These are phyloP conservation scores for Andrena praecox DNA, from an alignment of 2,888 invertebrate genomes.

Conservation along the genomic window DNA sequence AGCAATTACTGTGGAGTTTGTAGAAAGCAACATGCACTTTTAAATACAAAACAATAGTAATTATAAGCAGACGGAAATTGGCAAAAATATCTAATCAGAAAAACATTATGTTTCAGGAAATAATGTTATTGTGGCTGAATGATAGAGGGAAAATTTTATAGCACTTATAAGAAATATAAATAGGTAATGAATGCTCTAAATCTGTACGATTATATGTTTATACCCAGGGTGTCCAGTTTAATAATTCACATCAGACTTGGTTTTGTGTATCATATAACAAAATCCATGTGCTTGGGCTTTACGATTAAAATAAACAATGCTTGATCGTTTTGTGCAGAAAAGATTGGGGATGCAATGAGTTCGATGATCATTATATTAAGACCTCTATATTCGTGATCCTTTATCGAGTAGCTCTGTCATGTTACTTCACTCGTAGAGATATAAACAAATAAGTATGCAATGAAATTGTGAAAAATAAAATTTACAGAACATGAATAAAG, in stretches of 20 bases:
- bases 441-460: constrained; percentile 49
- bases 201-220: constrained; percentile 68
- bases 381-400: constrained; percentile 27
- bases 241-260: constrained; percentile 63
- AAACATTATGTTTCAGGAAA: constrained; percentile 83
- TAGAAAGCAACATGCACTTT: constrained; percentile 58
- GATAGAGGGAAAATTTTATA: constrained; percentile 81
- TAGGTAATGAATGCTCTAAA: constrained; percentile 80
- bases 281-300: constrained; percentile 70
- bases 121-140: constrained; percentile 82
- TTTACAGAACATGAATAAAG: constrained; percentile 52
- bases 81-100: constrained; percentile 65
- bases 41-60: constrained; percentile 40
- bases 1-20: constrained; percentile 63
- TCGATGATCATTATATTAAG: constrained; percentile 25
- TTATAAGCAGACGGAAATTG: constrained; percentile 60
- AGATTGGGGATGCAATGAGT: constrained; percentile 40
- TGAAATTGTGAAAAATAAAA: constrained; percentile 55
- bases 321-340: constrained; percentile 44
- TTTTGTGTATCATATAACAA: constrained; percentile 67
- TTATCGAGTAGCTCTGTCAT: constrained; percentile 39
- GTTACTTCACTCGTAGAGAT: constrained; percentile 26
- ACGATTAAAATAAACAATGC: constrained; percentile 58
- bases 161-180: constrained; percentile 79
- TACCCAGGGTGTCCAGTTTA: constrained; percentile 71